phyloP scores from a whole-genome alignment of 2,888 invertebrate genomes.

The Nycteola revayana region DNA sequence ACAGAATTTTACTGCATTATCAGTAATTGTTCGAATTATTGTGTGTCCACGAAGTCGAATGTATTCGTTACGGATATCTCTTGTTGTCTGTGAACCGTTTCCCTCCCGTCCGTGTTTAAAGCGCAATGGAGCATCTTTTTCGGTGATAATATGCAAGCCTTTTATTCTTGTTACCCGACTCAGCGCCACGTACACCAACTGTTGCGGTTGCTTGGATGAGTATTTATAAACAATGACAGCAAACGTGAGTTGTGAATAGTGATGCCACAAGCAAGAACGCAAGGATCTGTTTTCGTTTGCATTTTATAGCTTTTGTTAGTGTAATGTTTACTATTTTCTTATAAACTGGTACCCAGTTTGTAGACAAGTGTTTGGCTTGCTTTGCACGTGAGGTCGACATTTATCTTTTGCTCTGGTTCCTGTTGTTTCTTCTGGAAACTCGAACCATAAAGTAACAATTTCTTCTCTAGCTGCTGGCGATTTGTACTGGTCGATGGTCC shows the following conservation, averaged over 20 bases:
- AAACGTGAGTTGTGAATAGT: conserved; percentile 34
- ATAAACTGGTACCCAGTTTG: background rate
- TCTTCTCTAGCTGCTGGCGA: background rate
- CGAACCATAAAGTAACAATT: no score
- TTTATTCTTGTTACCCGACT: conserved; percentile 27
- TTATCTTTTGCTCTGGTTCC: no score
- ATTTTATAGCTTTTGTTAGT: background rate
- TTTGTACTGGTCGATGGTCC: background rate
- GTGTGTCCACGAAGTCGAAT: background rate
- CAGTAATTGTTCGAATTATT: background rate
- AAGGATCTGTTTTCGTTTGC: conserved; percentile 12
- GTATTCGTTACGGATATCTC: conserved; percentile 1
- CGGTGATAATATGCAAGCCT: conserved; percentile 9
- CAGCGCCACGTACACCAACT: conserved; percentile 32
- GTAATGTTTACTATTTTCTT: conserved; percentile 1
- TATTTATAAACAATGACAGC: conserved; percentile 8
- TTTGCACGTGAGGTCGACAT: background rate
- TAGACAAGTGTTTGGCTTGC: conserved; percentile 1
- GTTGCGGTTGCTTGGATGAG: background rate
- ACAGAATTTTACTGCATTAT: background rate
- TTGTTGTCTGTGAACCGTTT: background rate
- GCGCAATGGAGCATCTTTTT: conserved; percentile 4
- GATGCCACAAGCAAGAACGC: conserved; percentile 8
- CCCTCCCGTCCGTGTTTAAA: conserved; percentile 5
- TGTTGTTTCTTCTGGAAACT: no score